phyloP scores from a whole-genome alignment of 2,888 invertebrate species.

The Podabrus alpinus region DNA sequence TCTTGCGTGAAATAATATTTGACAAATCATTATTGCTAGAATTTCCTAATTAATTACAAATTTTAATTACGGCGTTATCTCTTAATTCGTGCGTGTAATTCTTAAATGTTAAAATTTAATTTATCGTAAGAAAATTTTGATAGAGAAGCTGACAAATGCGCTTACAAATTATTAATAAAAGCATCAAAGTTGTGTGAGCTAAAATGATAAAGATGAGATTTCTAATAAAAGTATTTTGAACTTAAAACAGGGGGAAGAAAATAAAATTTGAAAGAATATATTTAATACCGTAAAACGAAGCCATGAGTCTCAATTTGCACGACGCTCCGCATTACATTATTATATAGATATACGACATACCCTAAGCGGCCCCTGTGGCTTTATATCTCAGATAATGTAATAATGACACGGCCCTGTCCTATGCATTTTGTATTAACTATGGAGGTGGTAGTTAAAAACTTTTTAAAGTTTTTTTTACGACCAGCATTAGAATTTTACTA shows the following conservation, averaged over 20 bases:
- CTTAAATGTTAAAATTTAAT: not conserved
- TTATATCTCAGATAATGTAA: slow-evolving; percentile 44
- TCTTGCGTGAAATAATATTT: slow-evolving; percentile 16
- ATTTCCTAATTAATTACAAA: slow-evolving; percentile 19
- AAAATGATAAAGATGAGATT: slow-evolving; percentile 10
- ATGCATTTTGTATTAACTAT: slow-evolving; percentile 46
- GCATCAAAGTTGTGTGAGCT: not conserved
- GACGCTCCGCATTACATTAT: slow-evolving; percentile 41
- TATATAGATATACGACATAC: slow-evolving; percentile 47
- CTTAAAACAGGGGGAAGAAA: slow-evolving; percentile 22
- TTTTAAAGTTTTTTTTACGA: slow-evolving; percentile 37
- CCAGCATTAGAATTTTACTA: slow-evolving; percentile 17
- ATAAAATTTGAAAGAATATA: slow-evolving; percentile 31
- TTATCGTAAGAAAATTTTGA: not conserved
- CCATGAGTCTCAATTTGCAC: slow-evolving; percentile 47
- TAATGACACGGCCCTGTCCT: slow-evolving; percentile 47
- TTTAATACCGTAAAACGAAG: slow-evolving; percentile 38
- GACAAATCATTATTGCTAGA: slow-evolving; percentile 3
- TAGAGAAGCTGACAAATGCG: not conserved
- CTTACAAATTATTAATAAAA: not conserved
- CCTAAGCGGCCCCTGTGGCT: slow-evolving; percentile 43
- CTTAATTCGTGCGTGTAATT: slow-evolving; percentile 13
- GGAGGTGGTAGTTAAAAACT: slow-evolving; percentile 44
- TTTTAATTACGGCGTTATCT: slow-evolving; percentile 15
- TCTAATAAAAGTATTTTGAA: slow-evolving; percentile 26